phyloP scores from a whole-genome alignment of 2,888 invertebrate species.

The Lochmaea crataegi region DNA sequence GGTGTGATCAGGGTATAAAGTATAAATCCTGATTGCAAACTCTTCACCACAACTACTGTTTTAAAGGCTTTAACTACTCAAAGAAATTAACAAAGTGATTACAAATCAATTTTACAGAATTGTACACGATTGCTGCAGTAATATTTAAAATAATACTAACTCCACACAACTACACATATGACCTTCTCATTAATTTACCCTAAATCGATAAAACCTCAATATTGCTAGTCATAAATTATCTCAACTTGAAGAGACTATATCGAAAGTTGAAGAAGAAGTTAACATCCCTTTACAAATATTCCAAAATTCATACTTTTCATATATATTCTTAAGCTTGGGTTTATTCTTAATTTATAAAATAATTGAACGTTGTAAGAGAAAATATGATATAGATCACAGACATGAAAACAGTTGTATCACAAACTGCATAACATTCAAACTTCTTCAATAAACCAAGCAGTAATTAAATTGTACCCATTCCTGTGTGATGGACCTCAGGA shows the following conservation, averaged over 20 bases:
- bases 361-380: neutral
- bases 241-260: neutral
- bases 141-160: neutral
- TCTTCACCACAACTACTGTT: constrained; percentile 28
- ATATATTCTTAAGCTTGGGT: neutral
- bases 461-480: neutral
- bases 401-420: neutral
- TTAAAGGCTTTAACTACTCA: neutral
- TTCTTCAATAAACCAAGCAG: neutral
- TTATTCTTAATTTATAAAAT: neutral
- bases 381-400: neutral
- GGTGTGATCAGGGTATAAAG: no score
- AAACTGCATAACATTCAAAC: constrained; percentile 1
- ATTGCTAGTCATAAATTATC: neutral
- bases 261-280: neutral
- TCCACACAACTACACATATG: no score
- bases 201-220: constrained; percentile 5
- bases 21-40: constrained; percentile 22
- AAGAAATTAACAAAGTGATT: neutral
- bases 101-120: neutral
- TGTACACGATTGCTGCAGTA: neutral
- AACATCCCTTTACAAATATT: neutral
- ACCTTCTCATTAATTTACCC: neutral
- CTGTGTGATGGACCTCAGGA: no score
- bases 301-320: constrained; percentile 3